Evolutionary conservation across 2,113 vertebrate species (phyloP), one percentile per base, ranked within the genome.

Genomic region (Oostethus manadensis): DNA sequence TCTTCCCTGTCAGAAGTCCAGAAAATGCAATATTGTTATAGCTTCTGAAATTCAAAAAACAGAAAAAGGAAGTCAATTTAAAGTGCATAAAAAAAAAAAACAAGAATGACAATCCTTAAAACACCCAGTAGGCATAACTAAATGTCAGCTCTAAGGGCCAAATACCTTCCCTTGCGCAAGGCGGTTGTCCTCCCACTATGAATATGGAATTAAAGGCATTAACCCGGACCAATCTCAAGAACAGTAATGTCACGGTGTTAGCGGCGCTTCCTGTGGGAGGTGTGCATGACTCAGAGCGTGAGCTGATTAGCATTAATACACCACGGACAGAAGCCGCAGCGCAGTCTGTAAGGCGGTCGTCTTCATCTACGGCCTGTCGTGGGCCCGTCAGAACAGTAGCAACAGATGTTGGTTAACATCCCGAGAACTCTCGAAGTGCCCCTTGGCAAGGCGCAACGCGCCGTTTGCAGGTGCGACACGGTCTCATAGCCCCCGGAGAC

Each of bases 151-250:
- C 29, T 33, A 33, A 33, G 29, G 8, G 29, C 29, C 5, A 33
- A 33, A 46, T 7, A 46, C 23, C 4, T 33, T 8, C 23, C 26
- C 9, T 33, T 15, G n/a, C 15, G 9, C 50, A 33, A 15, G 23
- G 49, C 33, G 56, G 62, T 33, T 22, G 44, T 62, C 1, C 60
- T 26, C 29, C 59, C 60, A 43, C 42, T 61, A 57, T 45, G 57
- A 29, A 70, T 61, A 48, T 22, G 14, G n/a, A 63, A 64, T 70
- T 67, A 62, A 58, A 45, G 59, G 51, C 23, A 64, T 70, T 67
- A 64, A 23, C 45, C 51, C 13, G 51, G 59, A 66, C 72, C 55
- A 61, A 59, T 13, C 67, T 54, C 38, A 67, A 73, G 51, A 62
- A 51, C 29, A 70, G 45, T 56, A 53, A 76, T 56, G 62, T 38